A percentile compares a stretch with the other conserved stretches of the same genome.
phyloP scores from a whole-genome alignment of 2,888 invertebrate species.

The Orthosia incerta region DNA sequence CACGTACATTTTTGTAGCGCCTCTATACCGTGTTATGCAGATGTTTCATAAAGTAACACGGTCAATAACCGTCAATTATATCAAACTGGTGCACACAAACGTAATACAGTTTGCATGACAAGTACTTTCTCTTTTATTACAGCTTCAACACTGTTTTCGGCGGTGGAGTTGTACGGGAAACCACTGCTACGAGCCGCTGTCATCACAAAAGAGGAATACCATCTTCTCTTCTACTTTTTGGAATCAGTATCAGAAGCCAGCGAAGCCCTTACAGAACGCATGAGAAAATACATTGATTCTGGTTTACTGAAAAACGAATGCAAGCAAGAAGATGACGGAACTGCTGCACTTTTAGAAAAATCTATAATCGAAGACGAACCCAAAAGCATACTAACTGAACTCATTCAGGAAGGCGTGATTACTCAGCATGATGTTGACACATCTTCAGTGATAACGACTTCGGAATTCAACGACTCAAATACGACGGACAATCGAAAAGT shows the following conservation, averaged over 20 bases:
- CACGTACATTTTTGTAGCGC: conserved; percentile 70
- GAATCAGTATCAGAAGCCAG: conserved; percentile 89
- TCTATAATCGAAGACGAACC: conserved; percentile 76
- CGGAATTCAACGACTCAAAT: conserved; percentile 80
- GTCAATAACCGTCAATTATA: conserved; percentile 64
- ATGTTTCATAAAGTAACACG: conserved; percentile 64
- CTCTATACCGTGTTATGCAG: conserved; percentile 59
- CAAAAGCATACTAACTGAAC: conserved; percentile 85
- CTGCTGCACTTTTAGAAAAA: conserved; percentile 71
- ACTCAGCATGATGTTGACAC: conserved; percentile 86
- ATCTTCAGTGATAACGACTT: conserved; percentile 82
- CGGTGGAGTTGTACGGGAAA: conserved; percentile 92
- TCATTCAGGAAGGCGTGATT: conserved; percentile 87
- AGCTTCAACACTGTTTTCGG: conserved; percentile 91
- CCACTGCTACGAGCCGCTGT: conserved; percentile 90
- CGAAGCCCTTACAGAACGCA: conserved; percentile 86
- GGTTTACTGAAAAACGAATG: conserved; percentile 83
- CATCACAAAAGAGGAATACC: conserved; percentile 89
- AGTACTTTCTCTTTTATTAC: conserved; percentile 80
- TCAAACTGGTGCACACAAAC: conserved; percentile 63
- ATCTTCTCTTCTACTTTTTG: conserved; percentile 89
- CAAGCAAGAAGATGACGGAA: conserved; percentile 74
- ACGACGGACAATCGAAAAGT: conserved; percentile 76
- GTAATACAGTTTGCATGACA: conserved; percentile 64
- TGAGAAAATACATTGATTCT: conserved; percentile 89